Evolutionary conservation across 1,140 invertebrate species (phyloP).

Genomic region (Wiebesia pumilae): DNA sequence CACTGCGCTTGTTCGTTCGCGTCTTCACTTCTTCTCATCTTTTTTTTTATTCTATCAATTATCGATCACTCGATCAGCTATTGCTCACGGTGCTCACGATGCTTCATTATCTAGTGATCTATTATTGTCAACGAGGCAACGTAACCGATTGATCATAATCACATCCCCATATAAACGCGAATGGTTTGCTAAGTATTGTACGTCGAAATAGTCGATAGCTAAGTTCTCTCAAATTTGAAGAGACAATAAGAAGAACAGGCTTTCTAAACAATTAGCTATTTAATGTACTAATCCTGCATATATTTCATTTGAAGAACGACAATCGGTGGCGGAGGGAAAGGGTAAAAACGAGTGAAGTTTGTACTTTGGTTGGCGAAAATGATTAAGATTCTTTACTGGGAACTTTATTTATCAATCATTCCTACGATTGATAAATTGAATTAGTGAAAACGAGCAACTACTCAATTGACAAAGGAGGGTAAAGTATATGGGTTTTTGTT

Average conservation of each 20-base stretch:
- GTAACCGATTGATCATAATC: not conserved
- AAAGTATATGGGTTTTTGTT: too few species aligned
- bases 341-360: too few species aligned
- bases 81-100: not conserved
- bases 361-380: too few species aligned
- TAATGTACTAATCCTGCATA: not conserved
- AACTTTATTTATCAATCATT: too few species aligned
- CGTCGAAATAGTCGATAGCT: not conserved
- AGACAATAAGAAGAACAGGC: not conserved
- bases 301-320: too few species aligned
- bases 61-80: not conserved
- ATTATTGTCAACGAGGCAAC: not conserved
- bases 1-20: slow-evolving; percentile 55
- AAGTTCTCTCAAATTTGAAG: not conserved
- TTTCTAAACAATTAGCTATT: not conserved
- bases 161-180: not conserved
- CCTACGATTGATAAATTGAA: too few species aligned
- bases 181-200: not conserved
- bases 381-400: too few species aligned
- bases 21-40: slow-evolving; percentile 22
- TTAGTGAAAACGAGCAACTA: too few species aligned
- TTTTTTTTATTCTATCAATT: slow-evolving; percentile 9
- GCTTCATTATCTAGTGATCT: not conserved
- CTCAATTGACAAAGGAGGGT: too few species aligned
- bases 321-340: too few species aligned